Conservation (phyloP, 2,113 vertebrate genomes). For the Myxocyprinus asiaticus region DNA sequence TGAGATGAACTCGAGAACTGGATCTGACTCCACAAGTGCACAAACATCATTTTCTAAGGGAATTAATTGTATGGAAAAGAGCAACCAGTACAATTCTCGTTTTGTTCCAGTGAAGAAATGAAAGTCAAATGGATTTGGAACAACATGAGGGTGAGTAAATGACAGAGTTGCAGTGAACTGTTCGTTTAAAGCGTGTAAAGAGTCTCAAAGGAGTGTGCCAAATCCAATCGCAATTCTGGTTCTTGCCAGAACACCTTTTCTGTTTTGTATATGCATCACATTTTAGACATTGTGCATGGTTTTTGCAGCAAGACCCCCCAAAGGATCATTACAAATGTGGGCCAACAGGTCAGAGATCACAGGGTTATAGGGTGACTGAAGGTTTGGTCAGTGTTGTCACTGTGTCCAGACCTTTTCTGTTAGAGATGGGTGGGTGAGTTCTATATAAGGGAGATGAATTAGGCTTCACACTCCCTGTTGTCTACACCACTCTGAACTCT, state of each 20-base stretch:
- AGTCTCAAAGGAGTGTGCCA: background rate
- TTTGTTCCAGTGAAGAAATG: too few relatives aligned
- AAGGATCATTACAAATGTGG: constrained; percentile 21
- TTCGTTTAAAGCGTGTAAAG: too few relatives aligned
- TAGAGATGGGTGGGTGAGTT: background rate
- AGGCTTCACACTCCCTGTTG: background rate
- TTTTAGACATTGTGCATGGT: too few relatives aligned
- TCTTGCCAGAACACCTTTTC: background rate
- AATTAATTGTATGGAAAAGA: too few relatives aligned
- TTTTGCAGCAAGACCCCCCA: background rate
- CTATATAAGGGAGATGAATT: constrained; percentile 44
- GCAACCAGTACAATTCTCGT: too few relatives aligned
- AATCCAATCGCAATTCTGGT: background rate
- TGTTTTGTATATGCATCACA: too few relatives aligned
- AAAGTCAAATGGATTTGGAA: too few relatives aligned
- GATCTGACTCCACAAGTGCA: too few relatives aligned
- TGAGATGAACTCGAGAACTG: too few relatives aligned
- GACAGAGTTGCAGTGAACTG: too few relatives aligned
- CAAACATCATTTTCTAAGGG: too few relatives aligned
- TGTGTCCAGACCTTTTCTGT: constrained; percentile 32
- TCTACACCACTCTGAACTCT: background rate
- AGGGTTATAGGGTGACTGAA: constrained; percentile 29
- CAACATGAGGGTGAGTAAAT: too few relatives aligned
- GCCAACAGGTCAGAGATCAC: constrained; percentile 39
- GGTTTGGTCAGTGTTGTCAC: constrained; percentile 23